Conservation (phyloP, 1,140 invertebrate genomes). For the Pteromalus puparum region DNA sequence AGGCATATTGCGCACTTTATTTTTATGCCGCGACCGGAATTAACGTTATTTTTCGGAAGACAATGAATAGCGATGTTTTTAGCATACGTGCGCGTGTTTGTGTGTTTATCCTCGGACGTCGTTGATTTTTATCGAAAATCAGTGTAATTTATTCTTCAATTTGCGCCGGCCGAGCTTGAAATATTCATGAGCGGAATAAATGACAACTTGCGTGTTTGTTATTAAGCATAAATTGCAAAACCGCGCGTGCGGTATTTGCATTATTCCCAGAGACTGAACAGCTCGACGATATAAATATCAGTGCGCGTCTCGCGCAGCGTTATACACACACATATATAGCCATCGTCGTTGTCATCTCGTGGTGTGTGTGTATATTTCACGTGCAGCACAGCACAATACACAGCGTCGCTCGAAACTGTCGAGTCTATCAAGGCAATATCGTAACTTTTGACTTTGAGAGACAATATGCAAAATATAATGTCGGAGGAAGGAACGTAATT, state of each 20-base stretch:
- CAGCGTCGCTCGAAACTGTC: background rate
- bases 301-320: too few relatives aligned
- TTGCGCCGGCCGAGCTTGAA: background rate
- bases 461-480: constrained; percentile 49
- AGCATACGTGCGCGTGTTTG: background rate
- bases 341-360: background rate
- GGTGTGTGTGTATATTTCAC: too few relatives aligned
- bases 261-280: background rate
- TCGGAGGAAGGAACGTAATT: constrained; percentile 7
- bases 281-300: too few relatives aligned
- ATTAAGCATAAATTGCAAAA: constrained; percentile 11
- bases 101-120: too few relatives aligned
- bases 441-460: constrained; percentile 31
- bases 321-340: background rate
- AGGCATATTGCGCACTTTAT: background rate
- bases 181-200: constrained; percentile 2
- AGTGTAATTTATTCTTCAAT: constrained; percentile 8
- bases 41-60: background rate
- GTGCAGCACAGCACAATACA: background rate
- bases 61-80: too few relatives aligned
- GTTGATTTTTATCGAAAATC: constrained; percentile 14
- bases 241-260: too few relatives aligned
- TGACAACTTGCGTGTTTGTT: background rate
- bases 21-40: background rate
- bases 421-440: constrained; percentile 25